These are phyloP conservation scores for Recurvirostra avosetta DNA, from an alignment of 2,113 vertebrate species.

Conservation along the genomic window DNA sequence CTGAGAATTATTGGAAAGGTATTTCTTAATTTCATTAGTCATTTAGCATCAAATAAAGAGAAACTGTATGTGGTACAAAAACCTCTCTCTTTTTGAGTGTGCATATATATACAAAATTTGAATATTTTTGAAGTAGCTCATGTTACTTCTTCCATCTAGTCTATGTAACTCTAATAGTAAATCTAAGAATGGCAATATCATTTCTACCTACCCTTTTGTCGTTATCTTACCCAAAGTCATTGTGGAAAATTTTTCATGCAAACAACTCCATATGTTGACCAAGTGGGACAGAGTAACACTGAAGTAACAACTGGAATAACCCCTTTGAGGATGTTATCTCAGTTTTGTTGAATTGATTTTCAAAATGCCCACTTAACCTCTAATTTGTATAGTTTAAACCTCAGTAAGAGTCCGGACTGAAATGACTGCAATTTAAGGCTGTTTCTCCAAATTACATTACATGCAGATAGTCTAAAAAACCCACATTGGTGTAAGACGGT, in stretches of 20 bases:
- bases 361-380: neutral
- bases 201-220: neutral
- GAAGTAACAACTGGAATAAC: neutral
- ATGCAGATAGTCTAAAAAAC: neutral
- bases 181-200: neutral
- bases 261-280: neutral
- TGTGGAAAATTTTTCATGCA: neutral
- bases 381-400: neutral
- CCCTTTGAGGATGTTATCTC: neutral
- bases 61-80: neutral
- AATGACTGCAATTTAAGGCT: neutral
- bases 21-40: neutral
- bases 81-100: neutral
- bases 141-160: neutral
- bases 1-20: neutral
- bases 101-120: neutral
- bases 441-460: neutral
- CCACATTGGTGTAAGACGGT: neutral
- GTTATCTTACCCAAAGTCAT: neutral
- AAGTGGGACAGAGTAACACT: neutral
- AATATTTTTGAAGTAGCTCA: neutral
- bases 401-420: neutral
- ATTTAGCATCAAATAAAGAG: neutral
- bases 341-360: neutral
- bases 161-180: neutral